Base-by-base conservation (phyloP, 2,113 vertebrate genomes). In the Gobius niger region DNA sequence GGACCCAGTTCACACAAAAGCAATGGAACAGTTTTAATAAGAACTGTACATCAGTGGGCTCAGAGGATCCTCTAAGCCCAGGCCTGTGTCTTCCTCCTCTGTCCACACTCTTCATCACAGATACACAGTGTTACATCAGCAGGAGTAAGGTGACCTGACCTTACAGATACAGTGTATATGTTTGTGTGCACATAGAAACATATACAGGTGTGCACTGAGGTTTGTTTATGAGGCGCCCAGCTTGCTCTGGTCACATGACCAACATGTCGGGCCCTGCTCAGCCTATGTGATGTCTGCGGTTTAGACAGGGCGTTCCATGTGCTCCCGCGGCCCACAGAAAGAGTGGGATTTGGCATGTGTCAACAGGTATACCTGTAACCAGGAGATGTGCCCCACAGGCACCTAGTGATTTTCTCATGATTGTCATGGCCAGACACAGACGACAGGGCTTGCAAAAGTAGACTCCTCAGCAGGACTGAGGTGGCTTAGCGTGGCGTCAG, bases 331-430 rank as follows among this genome's bases (percentile, higher is more conserved):
- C 82, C 87, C 73, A 83, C 87, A 93, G 89, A 91, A 89, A 89
- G 84, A 89, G 73, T 81, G 75, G 92, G 91, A 91, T 94, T 93
- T 91, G 82, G 90, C 92, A 74, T 92, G 92, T 92, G 88, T 93
- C 91, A 92, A 93, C 93, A 92, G 80, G 93, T 76, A 86, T 90
- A 92, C 91, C 92, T 92, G 90, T 92, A 91, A 89, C 90, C 77
- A 73, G 89, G 88, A 90, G 86, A 91, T 89, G 88, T 79, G 72
- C 80, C 92, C 87, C 14, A 46, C 60, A 91, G 90, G 89, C 89
- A 91, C 76, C 82, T 89, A 82, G 91, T 91, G 89, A 90, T 91
- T 91, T 92, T 92, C 90, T 92, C 90, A 91, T 91, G 91, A 91
- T 79, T 89, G 85, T 88, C 81, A 91, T 75, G 88, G 85, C 90